These are phyloP conservation scores for Clarias pachynema DNA, from an alignment of 2,797 vertebrate species.

Conservation along the genomic window DNA sequence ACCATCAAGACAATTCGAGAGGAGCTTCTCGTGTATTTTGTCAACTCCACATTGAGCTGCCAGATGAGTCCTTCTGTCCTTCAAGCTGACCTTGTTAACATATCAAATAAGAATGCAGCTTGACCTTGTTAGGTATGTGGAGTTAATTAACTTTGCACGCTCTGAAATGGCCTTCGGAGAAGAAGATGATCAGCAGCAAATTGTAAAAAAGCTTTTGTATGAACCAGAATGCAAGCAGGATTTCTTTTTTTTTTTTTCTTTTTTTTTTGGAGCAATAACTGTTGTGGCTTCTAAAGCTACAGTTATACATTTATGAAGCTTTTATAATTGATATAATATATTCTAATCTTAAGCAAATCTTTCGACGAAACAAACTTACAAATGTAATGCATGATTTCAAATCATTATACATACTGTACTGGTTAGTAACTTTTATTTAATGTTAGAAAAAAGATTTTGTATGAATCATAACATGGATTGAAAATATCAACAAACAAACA, in stretches of 20 bases:
- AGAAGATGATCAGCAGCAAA: not conserved
- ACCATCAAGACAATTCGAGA: constrained; percentile 8
- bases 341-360: not conserved
- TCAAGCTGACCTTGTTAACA: constrained; percentile 57
- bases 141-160: constrained; percentile 47
- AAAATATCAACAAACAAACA: not conserved
- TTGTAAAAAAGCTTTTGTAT: not conserved
- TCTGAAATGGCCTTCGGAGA: constrained; percentile 37
- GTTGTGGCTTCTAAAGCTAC: not conserved
- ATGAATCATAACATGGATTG: constrained; percentile 4
- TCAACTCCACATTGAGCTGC: constrained; percentile 34
- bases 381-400: not conserved
- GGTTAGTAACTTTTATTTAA: not conserved
- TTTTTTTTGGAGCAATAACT: not conserved
- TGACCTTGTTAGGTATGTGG: constrained; percentile 45
- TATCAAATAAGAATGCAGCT: constrained; percentile 46
- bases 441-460: not conserved
- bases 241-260: not conserved
- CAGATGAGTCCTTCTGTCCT: constrained; percentile 44
- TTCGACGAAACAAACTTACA: not conserved
- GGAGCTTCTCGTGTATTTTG: constrained; percentile 9
- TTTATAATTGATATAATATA: not conserved
- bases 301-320: not conserved
- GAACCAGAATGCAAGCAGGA: not conserved
- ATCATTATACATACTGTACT: not conserved